Evolutionary conservation across 2,113 vertebrate species (phyloP), one percentile per base, ranked within the genome.

Genomic region (Oophaga pumilio): DNA sequence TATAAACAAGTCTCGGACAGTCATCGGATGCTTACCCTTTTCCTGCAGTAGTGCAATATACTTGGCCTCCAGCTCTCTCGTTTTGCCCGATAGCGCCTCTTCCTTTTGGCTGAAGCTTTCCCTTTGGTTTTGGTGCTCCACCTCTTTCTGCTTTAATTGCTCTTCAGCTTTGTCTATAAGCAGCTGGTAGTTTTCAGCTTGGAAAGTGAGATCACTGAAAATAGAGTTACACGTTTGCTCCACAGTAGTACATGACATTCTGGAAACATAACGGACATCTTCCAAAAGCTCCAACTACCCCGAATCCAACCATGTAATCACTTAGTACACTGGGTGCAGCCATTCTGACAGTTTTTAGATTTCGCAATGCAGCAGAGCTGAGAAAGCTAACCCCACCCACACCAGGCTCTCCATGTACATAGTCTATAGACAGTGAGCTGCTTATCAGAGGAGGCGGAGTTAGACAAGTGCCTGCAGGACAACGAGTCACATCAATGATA

Each of bases 11-110:
- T 49, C 56, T 12, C 9, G 18, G 18, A 53, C 12, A 10, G 13
- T 59, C 0, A 33, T 71, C 52, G 4, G 50, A 14, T 26, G 0
- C 77, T 18, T 92, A 99, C 98, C 96, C 94, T 96, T 96, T 89
- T 98, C 96, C 56, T 95, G 91, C 89, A 97, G 94, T 64, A 96
- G 94, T 50, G 91, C 79, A 13, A 96, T 91, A 92, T 93, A 98
- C 26, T 91, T 95, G 71, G 95, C 94, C 85, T 92, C 94, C 43
- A 97, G 92, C 57, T 96, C 95, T 50, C 94, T 90, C 53, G 96
- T 92, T 87, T 95, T 87, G 91, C 95, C 93, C 87, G 93, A 93
- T 59, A 97, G 92, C 64, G 93, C 92, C 76, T 91, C 92, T 89
- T 96, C 94, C 0, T 94, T 97, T 26, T 91, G 92, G 76, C 94